phyloP scores from a whole-genome alignment of 2,888 invertebrate genomes.

The Phortica okadai region DNA sequence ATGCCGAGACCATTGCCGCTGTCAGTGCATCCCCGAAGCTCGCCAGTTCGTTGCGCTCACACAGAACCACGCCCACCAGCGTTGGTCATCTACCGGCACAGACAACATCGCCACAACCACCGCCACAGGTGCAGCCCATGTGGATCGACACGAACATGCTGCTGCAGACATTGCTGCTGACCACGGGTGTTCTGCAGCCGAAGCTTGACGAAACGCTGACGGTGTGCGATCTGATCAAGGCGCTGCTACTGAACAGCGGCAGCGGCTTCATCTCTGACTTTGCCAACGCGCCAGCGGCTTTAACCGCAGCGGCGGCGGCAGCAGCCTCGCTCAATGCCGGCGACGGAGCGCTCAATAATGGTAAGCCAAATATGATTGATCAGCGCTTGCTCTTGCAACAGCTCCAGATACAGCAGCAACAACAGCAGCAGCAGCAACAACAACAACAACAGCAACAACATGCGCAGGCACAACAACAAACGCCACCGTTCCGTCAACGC shows the following conservation, averaged over 20 bases:
- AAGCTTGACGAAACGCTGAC: slow-evolving; percentile 70
- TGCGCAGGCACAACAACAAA: slow-evolving; percentile 57
- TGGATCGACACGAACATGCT: slow-evolving; percentile 70
- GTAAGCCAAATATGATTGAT: slow-evolving; percentile 60
- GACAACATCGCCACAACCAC: slow-evolving; percentile 51
- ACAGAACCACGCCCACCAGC: slow-evolving; percentile 35
- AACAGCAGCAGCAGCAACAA: slow-evolving; percentile 69
- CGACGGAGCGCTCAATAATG: slow-evolving; percentile 62
- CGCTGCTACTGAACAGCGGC: slow-evolving; percentile 67
- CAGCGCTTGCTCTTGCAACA: slow-evolving; percentile 67
- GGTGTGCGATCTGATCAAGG: slow-evolving; percentile 71
- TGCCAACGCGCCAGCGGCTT: slow-evolving; percentile 51
- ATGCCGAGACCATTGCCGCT: slow-evolving; percentile 44
- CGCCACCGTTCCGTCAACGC: slow-evolving; percentile 63
- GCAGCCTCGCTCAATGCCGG: slow-evolving; percentile 47
- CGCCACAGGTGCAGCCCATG: slow-evolving; percentile 53
- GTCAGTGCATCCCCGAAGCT: slow-evolving; percentile 26
- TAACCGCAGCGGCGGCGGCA: slow-evolving; percentile 45
- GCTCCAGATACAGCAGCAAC: slow-evolving; percentile 69
- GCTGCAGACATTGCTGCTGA: slow-evolving; percentile 72
- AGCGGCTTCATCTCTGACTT: slow-evolving; percentile 54
- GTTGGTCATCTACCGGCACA: slow-evolving; percentile 43
- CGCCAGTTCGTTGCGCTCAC: slow-evolving; percentile 33
- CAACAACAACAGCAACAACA: slow-evolving; percentile 68
- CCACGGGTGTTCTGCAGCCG: slow-evolving; percentile 64